Percentiles rank a stretch among this genome's conserved stretches.
phyloP scores from a whole-genome alignment of 2,797 vertebrate species.

The Galago senegalensis region DNA sequence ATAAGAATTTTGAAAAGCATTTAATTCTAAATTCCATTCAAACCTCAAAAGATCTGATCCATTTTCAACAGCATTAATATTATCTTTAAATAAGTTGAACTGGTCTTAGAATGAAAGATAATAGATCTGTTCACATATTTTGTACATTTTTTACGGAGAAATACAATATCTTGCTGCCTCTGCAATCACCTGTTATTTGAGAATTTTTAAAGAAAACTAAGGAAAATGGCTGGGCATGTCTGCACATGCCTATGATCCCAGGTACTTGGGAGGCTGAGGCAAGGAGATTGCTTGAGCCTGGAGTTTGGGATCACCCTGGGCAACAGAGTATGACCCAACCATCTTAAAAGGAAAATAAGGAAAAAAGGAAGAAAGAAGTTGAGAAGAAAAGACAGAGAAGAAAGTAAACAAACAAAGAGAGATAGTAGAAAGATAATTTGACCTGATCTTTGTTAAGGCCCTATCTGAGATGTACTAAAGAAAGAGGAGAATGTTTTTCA shows the following conservation, averaged over 20 bases:
- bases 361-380: too few relatives aligned
- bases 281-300: not conserved
- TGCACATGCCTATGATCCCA: not conserved
- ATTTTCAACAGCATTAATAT: constrained; percentile 54
- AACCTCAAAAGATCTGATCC: constrained; percentile 63
- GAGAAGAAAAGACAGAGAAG: not conserved
- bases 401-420: not conserved
- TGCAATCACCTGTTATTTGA: constrained; percentile 53
- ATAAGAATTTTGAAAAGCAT: constrained; percentile 66
- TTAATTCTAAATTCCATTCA: constrained; percentile 58
- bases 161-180: constrained; percentile 61
- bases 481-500: constrained; percentile 21
- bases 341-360: not conserved
- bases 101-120: constrained; percentile 53
- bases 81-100: constrained; percentile 56
- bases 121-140: constrained; percentile 33
- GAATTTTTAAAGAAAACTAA: constrained; percentile 70
- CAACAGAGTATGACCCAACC: not conserved
- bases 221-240: not conserved
- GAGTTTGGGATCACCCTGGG: not conserved
- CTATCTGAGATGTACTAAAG: constrained; percentile 58
- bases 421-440: constrained; percentile 34
- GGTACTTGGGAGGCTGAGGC: not conserved
- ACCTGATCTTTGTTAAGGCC: constrained; percentile 9
- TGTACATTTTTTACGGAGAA: constrained; percentile 61